These are phyloP conservation scores for Grammomys dolichurus DNA, from an alignment of 2,113 vertebrate species.

Conservation along the genomic window DNA sequence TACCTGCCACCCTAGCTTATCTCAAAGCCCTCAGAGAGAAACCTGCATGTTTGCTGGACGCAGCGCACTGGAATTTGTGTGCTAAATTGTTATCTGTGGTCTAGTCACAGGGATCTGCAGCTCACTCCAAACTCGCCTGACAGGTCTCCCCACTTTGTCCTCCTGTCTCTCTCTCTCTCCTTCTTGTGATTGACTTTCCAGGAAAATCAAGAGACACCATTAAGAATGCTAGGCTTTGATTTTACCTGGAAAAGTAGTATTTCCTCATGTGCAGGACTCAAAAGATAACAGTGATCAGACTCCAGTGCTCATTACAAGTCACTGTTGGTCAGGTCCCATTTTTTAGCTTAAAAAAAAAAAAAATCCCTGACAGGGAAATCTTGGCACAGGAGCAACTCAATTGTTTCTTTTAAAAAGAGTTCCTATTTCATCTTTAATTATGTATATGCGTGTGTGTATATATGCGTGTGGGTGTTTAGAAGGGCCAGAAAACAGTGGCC, in stretches of 20 bases:
- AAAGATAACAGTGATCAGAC: background rate
- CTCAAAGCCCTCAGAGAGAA: background rate
- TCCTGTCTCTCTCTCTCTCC: background rate
- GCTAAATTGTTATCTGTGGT: background rate
- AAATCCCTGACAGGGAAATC: constrained; percentile 31
- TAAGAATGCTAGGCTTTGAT: constrained; percentile 14
- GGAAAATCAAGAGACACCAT: constrained; percentile 2
- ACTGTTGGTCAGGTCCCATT: background rate
- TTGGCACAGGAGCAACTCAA: background rate
- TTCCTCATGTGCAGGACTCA: constrained; percentile 26
- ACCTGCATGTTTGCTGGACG: background rate
- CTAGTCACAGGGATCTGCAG: background rate
- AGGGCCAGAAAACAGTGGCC: background rate
- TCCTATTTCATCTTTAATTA: background rate
- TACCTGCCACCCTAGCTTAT: background rate
- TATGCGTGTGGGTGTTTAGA: background rate
- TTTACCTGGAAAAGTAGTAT: constrained; percentile 47
- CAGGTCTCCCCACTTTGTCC: background rate
- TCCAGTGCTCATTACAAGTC: background rate
- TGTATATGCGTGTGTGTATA: background rate
- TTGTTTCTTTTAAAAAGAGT: background rate
- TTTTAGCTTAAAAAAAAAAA: constrained; percentile 16
- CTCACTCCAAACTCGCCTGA: background rate
- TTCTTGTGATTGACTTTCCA: constrained; percentile 3
- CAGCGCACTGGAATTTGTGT: background rate